Evolutionary conservation across 1,140 invertebrate genomes (phyloP).

Genomic region (Ips nitidus): DNA sequence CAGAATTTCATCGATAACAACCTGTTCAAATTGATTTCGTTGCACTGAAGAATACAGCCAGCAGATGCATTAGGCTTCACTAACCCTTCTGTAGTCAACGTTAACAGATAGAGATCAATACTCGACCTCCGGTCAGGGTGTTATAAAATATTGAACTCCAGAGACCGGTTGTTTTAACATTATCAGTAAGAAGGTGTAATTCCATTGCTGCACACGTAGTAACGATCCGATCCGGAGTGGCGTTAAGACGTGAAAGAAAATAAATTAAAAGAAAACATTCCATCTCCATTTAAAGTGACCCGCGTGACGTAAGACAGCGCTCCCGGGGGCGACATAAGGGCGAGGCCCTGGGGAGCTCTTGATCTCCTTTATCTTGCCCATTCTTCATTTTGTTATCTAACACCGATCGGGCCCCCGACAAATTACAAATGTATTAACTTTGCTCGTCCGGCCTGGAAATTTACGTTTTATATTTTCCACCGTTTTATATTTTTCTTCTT

Average conservation of each 20-base stretch:
- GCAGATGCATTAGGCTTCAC: too few relatives aligned
- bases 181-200: constrained; percentile 6
- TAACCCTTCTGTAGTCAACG: too few relatives aligned
- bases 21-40: too few relatives aligned
- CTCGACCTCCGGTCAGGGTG: too few relatives aligned
- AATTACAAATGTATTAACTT: constrained; percentile 3
- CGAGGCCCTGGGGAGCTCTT: constrained; percentile 19
- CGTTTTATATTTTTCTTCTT: too few relatives aligned
- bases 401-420: neutral
- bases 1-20: neutral
- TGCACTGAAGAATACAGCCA: too few relatives aligned
- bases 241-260: constrained; percentile 17
- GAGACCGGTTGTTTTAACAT: neutral
- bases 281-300: constrained; percentile 28
- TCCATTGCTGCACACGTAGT: constrained; percentile 1
- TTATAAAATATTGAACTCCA: too few relatives aligned
- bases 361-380: constrained; percentile 29
- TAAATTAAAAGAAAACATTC: constrained; percentile 31
- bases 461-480: too few relatives aligned
- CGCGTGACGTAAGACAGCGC: constrained; percentile 24
- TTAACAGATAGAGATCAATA: too few relatives aligned
- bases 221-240: neutral
- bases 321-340: constrained; percentile 25
- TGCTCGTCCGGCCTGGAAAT: too few relatives aligned
- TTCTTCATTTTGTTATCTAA: constrained; percentile 28